Evolutionary conservation across 2,113 vertebrate species (phyloP).

Genomic region (Gasterosteus aculeatus): DNA sequence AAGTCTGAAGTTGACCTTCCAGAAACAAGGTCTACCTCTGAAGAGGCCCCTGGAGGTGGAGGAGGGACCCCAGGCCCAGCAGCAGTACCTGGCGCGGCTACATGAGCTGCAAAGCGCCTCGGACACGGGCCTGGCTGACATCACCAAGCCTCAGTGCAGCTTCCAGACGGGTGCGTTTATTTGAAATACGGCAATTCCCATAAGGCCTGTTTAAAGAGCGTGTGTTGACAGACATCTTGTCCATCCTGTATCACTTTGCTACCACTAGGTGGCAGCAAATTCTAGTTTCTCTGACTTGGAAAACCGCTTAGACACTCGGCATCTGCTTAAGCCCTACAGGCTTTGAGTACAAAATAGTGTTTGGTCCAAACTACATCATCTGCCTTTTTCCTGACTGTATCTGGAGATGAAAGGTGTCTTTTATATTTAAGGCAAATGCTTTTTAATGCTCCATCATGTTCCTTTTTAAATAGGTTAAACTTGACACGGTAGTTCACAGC

Average conservation of each 20-base stretch:
- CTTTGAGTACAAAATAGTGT: not conserved
- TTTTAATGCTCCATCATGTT: not conserved
- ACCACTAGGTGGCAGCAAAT: conserved; percentile 63
- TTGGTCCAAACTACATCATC: not conserved
- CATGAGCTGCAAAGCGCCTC: conserved; percentile 93
- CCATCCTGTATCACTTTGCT: not conserved
- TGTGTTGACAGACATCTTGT: not conserved
- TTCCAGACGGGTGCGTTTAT: conserved; percentile 81
- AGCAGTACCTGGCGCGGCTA: conserved; percentile 92
- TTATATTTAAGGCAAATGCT: not conserved
- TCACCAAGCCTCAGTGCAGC: conserved; percentile 86
- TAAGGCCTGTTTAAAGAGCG: not conserved
- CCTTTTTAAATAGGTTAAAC: not conserved
- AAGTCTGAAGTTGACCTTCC: conserved; percentile 98
- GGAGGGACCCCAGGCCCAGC: conserved; percentile 89
- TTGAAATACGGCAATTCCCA: not conserved
- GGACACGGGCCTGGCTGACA: conserved; percentile 89
- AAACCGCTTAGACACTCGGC: not conserved
- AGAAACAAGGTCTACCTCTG: conserved; percentile 93
- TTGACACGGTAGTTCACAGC: not conserved
- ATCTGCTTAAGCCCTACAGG: not conserved
- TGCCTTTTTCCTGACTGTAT: not conserved
- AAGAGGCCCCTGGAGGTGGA: conserved; percentile 92
- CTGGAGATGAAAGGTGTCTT: not conserved
- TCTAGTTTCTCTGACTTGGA: not conserved